Conservation (phyloP, 1,140 invertebrate species). For the Cyclina sinensis region DNA sequence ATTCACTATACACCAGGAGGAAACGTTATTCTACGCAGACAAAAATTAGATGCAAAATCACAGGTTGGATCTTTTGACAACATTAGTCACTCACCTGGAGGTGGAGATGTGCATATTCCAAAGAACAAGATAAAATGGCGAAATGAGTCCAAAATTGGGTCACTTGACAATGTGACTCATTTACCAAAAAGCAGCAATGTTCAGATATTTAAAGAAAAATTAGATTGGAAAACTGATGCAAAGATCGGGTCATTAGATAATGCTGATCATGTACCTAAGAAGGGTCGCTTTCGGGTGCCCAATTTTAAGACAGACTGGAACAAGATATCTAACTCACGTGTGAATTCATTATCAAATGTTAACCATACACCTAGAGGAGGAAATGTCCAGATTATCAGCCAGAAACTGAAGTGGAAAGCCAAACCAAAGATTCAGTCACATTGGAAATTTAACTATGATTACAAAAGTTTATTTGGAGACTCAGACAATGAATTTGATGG, state of each 20-base stretch:
- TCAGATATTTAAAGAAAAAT: conserved; percentile 69
- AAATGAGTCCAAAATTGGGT: conserved; percentile 62
- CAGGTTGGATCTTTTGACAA: conserved; percentile 80
- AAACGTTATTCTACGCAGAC: conserved; percentile 35
- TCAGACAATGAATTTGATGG: conserved; percentile 17
- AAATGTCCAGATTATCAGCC: conserved; percentile 73
- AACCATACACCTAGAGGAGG: conserved; percentile 77
- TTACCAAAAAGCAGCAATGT: conserved; percentile 67
- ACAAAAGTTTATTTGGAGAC: conserved; percentile 60
- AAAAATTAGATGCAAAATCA: conserved; percentile 63
- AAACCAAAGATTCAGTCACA: conserved; percentile 76
- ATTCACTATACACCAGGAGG: conserved; percentile 74
- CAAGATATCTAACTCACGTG: conserved; percentile 50
- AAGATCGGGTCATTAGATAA: conserved; percentile 98
- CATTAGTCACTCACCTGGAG: conserved; percentile 71
- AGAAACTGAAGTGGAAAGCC: conserved; percentile 77
- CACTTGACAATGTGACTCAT: conserved; percentile 59
- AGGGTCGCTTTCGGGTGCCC: conserved; percentile 44
- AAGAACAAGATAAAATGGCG: conserved; percentile 73
- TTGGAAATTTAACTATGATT: conserved; percentile 66
- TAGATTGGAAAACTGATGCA: conserved; percentile 87
- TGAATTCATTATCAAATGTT: conserved; percentile 77
- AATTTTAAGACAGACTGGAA: conserved; percentile 60
- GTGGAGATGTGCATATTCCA: conserved; percentile 75
- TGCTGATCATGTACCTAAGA: conserved; percentile 68